A percentile compares a stretch with the other conserved stretches of the same genome.
phyloP scores from a whole-genome alignment of 1,140 invertebrate species.

The Palaemon carinicauda region DNA sequence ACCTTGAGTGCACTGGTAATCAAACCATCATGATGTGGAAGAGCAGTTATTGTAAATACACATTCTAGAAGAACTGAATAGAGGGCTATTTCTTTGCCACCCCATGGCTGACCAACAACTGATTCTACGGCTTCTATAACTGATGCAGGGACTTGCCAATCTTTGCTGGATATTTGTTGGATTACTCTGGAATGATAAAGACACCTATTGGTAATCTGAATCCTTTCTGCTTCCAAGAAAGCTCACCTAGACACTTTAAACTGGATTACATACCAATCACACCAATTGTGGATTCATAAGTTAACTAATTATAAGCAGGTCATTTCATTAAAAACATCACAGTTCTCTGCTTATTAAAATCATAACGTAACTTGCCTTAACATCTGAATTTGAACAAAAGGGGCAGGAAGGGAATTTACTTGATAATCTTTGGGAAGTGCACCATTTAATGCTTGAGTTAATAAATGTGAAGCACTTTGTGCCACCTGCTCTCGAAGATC shows the following conservation, averaged over 20 bases:
- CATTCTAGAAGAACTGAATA: slow-evolving; percentile 41
- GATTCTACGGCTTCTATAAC: slow-evolving; percentile 2
- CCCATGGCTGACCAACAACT: slow-evolving; percentile 40
- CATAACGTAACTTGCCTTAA: slow-evolving; percentile 19
- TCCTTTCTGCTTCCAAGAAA: not conserved
- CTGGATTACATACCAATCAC: too few relatives aligned
- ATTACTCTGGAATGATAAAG: slow-evolving; percentile 10
- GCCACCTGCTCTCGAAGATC: slow-evolving; percentile 34
- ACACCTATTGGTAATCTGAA: not conserved
- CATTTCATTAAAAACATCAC: too few relatives aligned
- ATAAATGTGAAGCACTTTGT: slow-evolving; percentile 28
- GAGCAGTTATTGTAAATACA: slow-evolving; percentile 26
- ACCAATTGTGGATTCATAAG: too few relatives aligned
- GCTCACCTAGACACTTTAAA: too few relatives aligned
- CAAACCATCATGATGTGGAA: slow-evolving; percentile 10
- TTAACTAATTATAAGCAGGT: too few relatives aligned
- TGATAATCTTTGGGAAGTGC: slow-evolving; percentile 41
- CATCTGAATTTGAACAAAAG: slow-evolving; percentile 47
- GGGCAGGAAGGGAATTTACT: slow-evolving; percentile 33
- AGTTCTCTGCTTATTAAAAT: too few relatives aligned
- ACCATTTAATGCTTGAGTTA: slow-evolving; percentile 33
- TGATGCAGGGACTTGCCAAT: slow-evolving; percentile 25
- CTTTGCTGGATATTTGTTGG: slow-evolving; percentile 12
- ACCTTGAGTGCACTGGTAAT: slow-evolving; percentile 11
- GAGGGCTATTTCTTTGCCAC: slow-evolving; percentile 27